phyloP scores from a whole-genome alignment of 2,888 invertebrate species.

The Chrysotoxum bicinctum region DNA sequence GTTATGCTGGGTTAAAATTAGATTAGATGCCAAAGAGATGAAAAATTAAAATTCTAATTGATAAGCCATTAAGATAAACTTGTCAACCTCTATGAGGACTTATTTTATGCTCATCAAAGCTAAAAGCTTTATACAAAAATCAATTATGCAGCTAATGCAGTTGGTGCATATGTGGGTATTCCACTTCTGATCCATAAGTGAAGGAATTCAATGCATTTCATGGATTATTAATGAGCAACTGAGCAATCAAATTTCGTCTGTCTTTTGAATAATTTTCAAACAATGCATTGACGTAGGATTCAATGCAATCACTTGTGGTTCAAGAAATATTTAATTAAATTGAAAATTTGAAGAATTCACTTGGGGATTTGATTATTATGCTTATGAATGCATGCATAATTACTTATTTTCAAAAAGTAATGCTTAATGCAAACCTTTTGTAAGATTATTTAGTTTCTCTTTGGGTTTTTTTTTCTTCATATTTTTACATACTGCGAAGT shows the following conservation, averaged over 20 bases:
- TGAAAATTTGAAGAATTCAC: neutral
- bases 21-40: slow-evolving; percentile 19
- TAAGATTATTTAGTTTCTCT: too few relatives aligned
- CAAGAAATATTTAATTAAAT: neutral
- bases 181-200: neutral
- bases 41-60: slow-evolving; percentile 51
- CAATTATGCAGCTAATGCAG: slow-evolving; percentile 35
- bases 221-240: neutral
- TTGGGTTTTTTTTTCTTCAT: too few relatives aligned
- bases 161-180: neutral
- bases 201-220: neutral
- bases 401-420: neutral
- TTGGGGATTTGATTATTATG: neutral
- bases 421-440: too few relatives aligned
- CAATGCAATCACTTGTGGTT: neutral
- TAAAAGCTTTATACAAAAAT: slow-evolving; percentile 43
- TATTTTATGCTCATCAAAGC: slow-evolving; percentile 14
- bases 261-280: neutral
- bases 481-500: too few relatives aligned
- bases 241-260: neutral
- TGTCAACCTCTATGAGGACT: neutral
- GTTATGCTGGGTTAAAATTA: neutral
- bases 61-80: slow-evolving; percentile 37
- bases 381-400: neutral
- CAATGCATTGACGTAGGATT: neutral